Base-by-base conservation (phyloP, 2,113 vertebrate species). In the Epinephelus cyanopodus region DNA sequence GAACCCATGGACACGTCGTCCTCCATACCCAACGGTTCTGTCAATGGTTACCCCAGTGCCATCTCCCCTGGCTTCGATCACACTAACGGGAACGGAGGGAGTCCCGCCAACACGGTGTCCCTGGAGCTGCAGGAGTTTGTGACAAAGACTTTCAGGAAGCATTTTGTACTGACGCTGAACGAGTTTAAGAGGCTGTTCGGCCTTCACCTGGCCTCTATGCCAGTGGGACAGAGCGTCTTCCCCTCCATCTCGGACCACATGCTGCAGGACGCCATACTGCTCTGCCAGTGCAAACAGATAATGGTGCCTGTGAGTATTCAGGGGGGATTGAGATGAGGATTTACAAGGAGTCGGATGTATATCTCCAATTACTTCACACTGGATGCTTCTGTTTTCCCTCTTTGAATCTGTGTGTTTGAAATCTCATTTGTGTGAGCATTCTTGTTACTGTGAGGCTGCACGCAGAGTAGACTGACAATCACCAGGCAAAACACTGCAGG, bases 141-240 rank as follows among this genome's bases (percentile, higher is more conserved):
- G 88, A 90, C 56, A 0, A 93, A 94, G 5, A 99, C 95, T 0
- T 99, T 99, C 94, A 95, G 94, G 93, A 99, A 96, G 94, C 97
- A 99, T 72, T 96, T 95, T 89, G 98, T 99, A 9, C 95, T 99
- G 93, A 98, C 98, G 1, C 93, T 99, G 93, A 98, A 96, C 0
- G 98, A 99, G 94, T 95, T 99, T 7, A 99, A 99, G 94, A 96
- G 98, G 92, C 95, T 98, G 77, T 96, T 99, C 88, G 97, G 98
- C 94, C 96, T 99, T 77, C 97, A 99, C 81, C 90, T 99, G 89
- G 98, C 98, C 65, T 96, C 97, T 82, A 96, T 99, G 86, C 97
- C 98, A 37, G 96, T 96, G 0, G 97, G 97, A 80, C 96, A 96
- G 73, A 95, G 87, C 0, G 90, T 97, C 63, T 97, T 98, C 82